Percentiles rank a stretch among this genome's conserved stretches.
These are phyloP conservation scores for Monochamus saltuarius DNA, from an alignment of 1,140 invertebrate species.

Conservation along the genomic window DNA sequence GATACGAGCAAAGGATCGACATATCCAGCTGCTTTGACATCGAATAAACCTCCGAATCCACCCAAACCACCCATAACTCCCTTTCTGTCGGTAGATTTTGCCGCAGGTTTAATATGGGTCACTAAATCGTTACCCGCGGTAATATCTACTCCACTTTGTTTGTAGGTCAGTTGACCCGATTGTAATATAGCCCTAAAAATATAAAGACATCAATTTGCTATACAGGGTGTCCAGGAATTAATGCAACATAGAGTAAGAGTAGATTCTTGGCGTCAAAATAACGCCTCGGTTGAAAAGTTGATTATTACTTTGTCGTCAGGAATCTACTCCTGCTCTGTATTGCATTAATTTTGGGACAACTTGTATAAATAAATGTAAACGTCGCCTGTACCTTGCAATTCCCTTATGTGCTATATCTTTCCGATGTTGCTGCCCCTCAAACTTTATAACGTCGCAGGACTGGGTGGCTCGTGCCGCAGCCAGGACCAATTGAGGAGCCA, in stretches of 20 bases:
- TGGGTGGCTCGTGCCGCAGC: slow-evolving; percentile 73
- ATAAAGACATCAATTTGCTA: too few relatives aligned
- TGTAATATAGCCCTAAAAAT: slow-evolving; percentile 55
- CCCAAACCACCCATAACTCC: slow-evolving; percentile 83
- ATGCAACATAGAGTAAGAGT: too few relatives aligned
- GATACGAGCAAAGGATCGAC: slow-evolving; percentile 87
- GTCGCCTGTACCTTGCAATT: slow-evolving; percentile 73
- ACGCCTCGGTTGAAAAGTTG: too few relatives aligned
- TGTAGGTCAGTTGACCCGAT: slow-evolving; percentile 76
- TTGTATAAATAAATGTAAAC: too few relatives aligned
- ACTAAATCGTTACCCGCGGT: slow-evolving; percentile 86
- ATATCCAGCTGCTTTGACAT: slow-evolving; percentile 65
- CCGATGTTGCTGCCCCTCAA: slow-evolving; percentile 83
- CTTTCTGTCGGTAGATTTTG: slow-evolving; percentile 64
- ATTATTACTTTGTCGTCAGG: too few relatives aligned
- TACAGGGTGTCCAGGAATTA: too few relatives aligned
- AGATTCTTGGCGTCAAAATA: too few relatives aligned
- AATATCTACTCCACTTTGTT: slow-evolving; percentile 91
- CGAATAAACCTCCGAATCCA: slow-evolving; percentile 92
- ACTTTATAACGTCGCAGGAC: slow-evolving; percentile 70
- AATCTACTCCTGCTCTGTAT: too few relatives aligned
- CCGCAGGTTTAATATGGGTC: slow-evolving; percentile 76
- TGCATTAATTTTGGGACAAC: too few relatives aligned
- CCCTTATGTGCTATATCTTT: slow-evolving; percentile 89
- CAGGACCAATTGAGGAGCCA: slow-evolving; percentile 64